These are phyloP conservation scores for Macrosoma leucophasiata DNA, from an alignment of 2,888 invertebrate species.

Conservation along the genomic window DNA sequence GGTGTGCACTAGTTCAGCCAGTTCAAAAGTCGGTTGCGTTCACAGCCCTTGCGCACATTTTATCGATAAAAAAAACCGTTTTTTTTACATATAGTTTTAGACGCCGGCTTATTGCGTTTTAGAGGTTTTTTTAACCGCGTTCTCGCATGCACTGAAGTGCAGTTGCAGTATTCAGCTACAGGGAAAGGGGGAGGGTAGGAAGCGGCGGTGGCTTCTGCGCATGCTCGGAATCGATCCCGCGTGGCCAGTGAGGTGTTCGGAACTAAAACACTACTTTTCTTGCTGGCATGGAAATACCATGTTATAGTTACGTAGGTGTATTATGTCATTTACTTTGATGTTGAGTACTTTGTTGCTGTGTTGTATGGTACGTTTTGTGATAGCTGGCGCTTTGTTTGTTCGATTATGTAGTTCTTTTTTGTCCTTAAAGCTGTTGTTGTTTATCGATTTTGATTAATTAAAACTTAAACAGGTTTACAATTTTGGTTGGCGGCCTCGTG, in stretches of 20 bases:
- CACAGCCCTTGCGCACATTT: slow-evolving; percentile 23
- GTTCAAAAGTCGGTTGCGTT: slow-evolving; percentile 30
- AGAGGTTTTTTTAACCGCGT: slow-evolving; percentile 46
- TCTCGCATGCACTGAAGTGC: slow-evolving; percentile 68
- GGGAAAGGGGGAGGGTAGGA: slow-evolving; percentile 39
- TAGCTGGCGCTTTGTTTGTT: slow-evolving; percentile 26
- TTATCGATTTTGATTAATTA: too few relatives aligned
- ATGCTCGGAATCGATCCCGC: slow-evolving; percentile 69
- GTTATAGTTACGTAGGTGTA: slow-evolving; percentile 34
- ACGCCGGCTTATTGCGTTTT: slow-evolving; percentile 38
- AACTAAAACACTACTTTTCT: slow-evolving; percentile 49
- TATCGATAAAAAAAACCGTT: slow-evolving; percentile 19
- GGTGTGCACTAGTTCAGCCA: too few relatives aligned
- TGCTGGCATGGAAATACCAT: slow-evolving; percentile 31
- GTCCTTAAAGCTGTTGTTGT: too few relatives aligned
- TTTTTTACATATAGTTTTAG: slow-evolving; percentile 23
- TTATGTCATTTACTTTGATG: slow-evolving; percentile 73
- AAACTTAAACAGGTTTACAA: too few relatives aligned
- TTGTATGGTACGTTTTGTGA: slow-evolving; percentile 28
- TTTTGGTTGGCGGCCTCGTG: too few relatives aligned
- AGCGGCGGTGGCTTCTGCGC: slow-evolving; percentile 46
- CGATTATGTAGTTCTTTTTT: too few relatives aligned
- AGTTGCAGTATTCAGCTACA: slow-evolving; percentile 58
- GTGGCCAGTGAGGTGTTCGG: slow-evolving; percentile 53
- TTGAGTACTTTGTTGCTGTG: slow-evolving; percentile 34